Evolutionary conservation across 2,888 invertebrate species (phyloP).

Genomic region (Linhomoeus sp.): DNA sequence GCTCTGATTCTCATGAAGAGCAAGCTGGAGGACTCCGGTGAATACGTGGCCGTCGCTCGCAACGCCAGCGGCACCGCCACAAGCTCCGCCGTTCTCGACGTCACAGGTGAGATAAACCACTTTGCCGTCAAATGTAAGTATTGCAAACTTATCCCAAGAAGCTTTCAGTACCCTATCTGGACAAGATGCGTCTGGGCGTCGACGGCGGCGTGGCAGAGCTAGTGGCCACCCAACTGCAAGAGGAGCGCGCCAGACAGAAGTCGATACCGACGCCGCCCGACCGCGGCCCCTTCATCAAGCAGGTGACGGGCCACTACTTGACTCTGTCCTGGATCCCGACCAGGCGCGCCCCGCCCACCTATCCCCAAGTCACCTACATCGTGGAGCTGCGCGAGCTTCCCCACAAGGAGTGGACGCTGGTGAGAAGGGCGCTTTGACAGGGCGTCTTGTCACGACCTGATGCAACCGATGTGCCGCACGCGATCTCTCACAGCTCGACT

Average conservation of each 20-base stretch:
- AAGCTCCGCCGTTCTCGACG: slow-evolving; percentile 22
- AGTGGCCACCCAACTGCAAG: not conserved
- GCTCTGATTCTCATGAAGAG: slow-evolving; percentile 23
- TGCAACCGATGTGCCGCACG: too few relatives aligned
- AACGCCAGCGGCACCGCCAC: slow-evolving; percentile 21
- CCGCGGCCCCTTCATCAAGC: slow-evolving; percentile 72
- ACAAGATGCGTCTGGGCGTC: slow-evolving; percentile 12
- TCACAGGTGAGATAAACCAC: too few relatives aligned
- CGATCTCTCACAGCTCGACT: slow-evolving; percentile 16
- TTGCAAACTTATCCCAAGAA: not conserved
- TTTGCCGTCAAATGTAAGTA: too few relatives aligned
- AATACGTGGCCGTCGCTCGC: slow-evolving; percentile 22
- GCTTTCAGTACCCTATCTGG: slow-evolving; percentile 16
- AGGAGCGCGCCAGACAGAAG: too few relatives aligned
- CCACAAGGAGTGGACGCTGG: slow-evolving; percentile 75
- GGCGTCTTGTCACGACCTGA: too few relatives aligned
- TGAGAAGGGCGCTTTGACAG: too few relatives aligned
- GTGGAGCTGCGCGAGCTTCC: slow-evolving; percentile 83
- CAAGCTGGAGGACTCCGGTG: slow-evolving; percentile 22
- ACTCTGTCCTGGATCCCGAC: slow-evolving; percentile 84
- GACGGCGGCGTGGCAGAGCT: not conserved
- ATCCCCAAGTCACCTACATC: slow-evolving; percentile 71
- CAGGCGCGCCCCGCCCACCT: slow-evolving; percentile 58
- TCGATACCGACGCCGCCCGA: slow-evolving; percentile 59
- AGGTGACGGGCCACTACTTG: slow-evolving; percentile 68